Base-by-base conservation (phyloP, 2,888 invertebrate species). In the Noctua janthina region DNA sequence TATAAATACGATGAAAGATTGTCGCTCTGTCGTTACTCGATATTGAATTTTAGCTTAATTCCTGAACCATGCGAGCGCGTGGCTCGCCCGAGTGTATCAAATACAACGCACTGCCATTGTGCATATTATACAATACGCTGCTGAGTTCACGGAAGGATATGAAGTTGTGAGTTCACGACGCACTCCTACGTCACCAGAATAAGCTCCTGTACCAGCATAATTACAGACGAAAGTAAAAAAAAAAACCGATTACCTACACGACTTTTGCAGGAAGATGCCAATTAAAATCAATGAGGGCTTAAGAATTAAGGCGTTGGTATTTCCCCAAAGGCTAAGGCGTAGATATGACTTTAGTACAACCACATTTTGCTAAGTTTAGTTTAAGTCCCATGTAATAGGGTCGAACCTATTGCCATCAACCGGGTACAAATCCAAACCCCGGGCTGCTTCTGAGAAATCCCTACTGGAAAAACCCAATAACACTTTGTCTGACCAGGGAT, bases 31-130 rank as follows among this genome's bases (percentile, higher is more conserved):
- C 93, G 66, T 84, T 94, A 92, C 92, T 68, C 59, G 76, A 84
- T 83, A 85, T 86, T 88, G 88, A 91, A 92, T 93, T 92, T 93
- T 92, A 93, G 91, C 89, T 90, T 90, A 92, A 91, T 92, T 92
- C 91, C 54, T 72, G 20, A 67, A 87, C 91, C 84, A 90, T 91
- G 92, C 92, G 92, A 90, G 91, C 93, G 90, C 93, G 93, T 92
- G 92, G 87, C 90, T 49, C 87, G 87, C 79, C 88, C 84, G 83
- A 91, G 86, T 91, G 93, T 93, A 93, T 94, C 93, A 94, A 93
- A 94, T 92, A 90, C 91, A 89, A 87, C 82, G 81, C 79, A 51
- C 49, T 51, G 39, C 3, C 54, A 56, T 81, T 85, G 49, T 75
- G 49, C 20, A n/a, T 67, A 84, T 71, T 49, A 66, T 62, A 73